Conservation (phyloP, 2,797 vertebrate genomes). For the Phataginus tetradactyla region DNA sequence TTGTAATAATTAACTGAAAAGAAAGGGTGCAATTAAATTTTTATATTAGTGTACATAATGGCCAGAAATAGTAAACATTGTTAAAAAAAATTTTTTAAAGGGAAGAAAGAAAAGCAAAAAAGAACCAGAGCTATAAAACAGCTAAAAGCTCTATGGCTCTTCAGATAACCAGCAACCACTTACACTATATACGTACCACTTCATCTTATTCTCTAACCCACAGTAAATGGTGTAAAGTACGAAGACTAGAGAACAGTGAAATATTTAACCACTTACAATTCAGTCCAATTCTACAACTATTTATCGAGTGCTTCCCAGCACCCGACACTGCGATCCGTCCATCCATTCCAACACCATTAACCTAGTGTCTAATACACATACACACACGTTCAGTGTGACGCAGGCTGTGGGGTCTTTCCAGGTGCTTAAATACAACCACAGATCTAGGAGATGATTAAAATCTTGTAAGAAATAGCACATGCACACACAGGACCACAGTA, state of each 20-base stretch:
- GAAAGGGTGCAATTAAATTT: conserved; percentile 80
- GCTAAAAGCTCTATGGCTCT: neutral
- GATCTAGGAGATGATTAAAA: neutral
- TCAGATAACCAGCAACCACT: conserved; percentile 45
- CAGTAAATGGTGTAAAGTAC: neutral
- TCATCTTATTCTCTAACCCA: neutral
- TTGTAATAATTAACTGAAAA: conserved; percentile 78
- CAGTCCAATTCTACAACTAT: conserved; percentile 8
- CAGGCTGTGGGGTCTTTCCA: neutral
- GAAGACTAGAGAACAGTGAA: conserved; percentile 20
- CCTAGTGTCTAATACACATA: rapidly evolving
- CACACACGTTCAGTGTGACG: neutral
- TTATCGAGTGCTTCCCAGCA: neutral
- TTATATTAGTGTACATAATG: conserved; percentile 76
- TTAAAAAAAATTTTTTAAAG: neutral
- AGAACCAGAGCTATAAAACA: neutral
- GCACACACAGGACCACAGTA: neutral
- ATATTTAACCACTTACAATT: conserved; percentile 33
- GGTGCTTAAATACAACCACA: neutral
- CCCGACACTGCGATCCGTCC: neutral
- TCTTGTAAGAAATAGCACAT: neutral
- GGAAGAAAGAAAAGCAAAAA: neutral
- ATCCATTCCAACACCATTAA: neutral
- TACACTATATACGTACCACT: neutral
- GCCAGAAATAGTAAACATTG: conserved; percentile 76